Percentiles rank a stretch among this genome's conserved stretches.
Evolutionary conservation across 2,888 invertebrate genomes (phyloP).

Genomic region (Acleris literana): DNA sequence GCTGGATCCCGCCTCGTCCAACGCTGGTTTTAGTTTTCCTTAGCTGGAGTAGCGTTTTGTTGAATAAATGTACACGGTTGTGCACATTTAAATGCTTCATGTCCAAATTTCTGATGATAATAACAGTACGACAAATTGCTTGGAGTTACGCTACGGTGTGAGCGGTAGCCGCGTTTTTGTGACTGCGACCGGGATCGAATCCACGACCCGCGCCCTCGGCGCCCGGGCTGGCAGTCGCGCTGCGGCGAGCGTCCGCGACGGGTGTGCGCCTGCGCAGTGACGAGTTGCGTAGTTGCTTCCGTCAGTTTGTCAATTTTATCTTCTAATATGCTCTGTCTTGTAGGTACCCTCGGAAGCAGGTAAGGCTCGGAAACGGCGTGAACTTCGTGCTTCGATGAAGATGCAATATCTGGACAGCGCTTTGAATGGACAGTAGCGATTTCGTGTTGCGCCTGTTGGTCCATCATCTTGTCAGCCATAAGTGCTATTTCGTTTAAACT

Average conservation of each 20-base stretch:
- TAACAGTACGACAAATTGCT: neutral
- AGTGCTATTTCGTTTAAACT: neutral
- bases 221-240: neutral
- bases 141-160: neutral
- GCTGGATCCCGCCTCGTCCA: conserved; percentile 11
- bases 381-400: neutral
- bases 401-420: neutral
- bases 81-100: neutral
- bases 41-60: neutral
- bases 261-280: neutral
- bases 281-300: neutral
- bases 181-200: neutral
- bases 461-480: conserved; percentile 8
- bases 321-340: neutral
- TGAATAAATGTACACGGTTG: neutral
- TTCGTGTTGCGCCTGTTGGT: neutral
- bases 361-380: neutral
- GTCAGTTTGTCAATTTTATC: neutral
- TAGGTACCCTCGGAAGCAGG: neutral
- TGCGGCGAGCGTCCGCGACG: neutral
- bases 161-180: neutral
- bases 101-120: neutral
- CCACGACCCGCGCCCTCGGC: neutral
- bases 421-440: neutral
- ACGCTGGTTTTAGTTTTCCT: conserved; percentile 10